A percentile compares a stretch with the other conserved stretches of the same genome.
These are phyloP conservation scores for Porites cylindrica DNA, from an alignment of 92 coral and sea anemone genomes.

Conservation along the genomic window DNA sequence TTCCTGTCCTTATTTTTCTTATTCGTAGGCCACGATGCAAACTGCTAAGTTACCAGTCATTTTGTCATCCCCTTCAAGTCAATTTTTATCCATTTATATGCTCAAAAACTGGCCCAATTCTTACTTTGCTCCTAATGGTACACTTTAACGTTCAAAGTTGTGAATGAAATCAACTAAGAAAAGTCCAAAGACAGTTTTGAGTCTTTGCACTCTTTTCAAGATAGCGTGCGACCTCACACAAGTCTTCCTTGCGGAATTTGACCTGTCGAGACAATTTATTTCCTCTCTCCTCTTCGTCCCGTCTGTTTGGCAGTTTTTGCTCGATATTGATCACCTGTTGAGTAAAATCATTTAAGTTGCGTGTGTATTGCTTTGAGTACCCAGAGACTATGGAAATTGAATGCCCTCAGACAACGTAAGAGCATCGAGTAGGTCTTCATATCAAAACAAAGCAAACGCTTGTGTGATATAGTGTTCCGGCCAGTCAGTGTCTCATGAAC, in stretches of 20 bases:
- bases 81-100: too few relatives aligned
- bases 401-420: neutral
- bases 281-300: neutral
- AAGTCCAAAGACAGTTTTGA: too few relatives aligned
- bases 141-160: too few relatives aligned
- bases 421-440: neutral
- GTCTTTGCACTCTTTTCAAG: neutral
- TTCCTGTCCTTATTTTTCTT: too few relatives aligned
- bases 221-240: neutral
- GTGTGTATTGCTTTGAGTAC: neutral
- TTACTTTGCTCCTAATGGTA: too few relatives aligned
- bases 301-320: neutral
- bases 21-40: too few relatives aligned
- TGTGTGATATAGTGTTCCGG: neutral
- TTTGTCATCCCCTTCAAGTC: too few relatives aligned
- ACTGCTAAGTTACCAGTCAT: too few relatives aligned
- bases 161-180: too few relatives aligned
- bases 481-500: neutral
- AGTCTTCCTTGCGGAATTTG: neutral
- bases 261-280: neutral
- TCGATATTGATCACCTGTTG: neutral
- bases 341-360: constrained; percentile 3
- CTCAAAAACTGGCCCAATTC: too few relatives aligned
- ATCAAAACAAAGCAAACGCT: neutral
- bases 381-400: neutral